These are phyloP conservation scores for Tiliqua scincoides DNA, from an alignment of 2,113 vertebrate species.

Conservation along the genomic window DNA sequence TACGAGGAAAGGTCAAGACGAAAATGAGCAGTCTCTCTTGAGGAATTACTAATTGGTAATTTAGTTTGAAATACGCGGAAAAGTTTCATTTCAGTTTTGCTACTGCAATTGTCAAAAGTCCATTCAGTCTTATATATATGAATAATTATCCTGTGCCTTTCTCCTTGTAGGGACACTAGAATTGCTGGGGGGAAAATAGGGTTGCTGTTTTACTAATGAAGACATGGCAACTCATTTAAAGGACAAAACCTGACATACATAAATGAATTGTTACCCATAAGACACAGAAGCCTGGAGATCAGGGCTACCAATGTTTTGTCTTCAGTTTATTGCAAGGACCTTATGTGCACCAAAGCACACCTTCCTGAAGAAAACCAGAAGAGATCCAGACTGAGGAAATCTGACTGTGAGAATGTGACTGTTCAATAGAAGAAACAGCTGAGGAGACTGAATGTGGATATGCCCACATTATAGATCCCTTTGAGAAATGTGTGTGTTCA, in stretches of 20 bases:
- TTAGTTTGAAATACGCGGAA: neutral
- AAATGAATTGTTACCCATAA: too few relatives aligned
- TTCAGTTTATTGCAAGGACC: too few relatives aligned
- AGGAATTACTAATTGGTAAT: neutral
- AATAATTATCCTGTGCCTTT: neutral
- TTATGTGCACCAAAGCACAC: too few relatives aligned
- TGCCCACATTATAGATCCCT: too few relatives aligned
- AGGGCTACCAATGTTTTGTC: too few relatives aligned
- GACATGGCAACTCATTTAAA: neutral
- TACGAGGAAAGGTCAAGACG: neutral
- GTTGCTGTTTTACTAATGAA: neutral
- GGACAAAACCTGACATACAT: neutral
- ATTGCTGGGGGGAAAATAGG: neutral
- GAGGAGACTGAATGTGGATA: too few relatives aligned
- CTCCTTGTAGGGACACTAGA: neutral
- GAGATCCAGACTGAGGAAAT: too few relatives aligned
- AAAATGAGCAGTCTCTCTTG: neutral
- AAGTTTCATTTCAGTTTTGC: neutral
- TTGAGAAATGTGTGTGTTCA: too few relatives aligned
- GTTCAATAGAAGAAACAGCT: too few relatives aligned
- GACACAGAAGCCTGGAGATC: too few relatives aligned
- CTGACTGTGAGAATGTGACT: too few relatives aligned
- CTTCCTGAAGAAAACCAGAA: too few relatives aligned
- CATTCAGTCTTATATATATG: neutral
- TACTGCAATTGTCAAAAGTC: neutral